These are phyloP conservation scores for Adelosebastes latens DNA, from an alignment of 2,797 vertebrate genomes.

Conservation along the genomic window DNA sequence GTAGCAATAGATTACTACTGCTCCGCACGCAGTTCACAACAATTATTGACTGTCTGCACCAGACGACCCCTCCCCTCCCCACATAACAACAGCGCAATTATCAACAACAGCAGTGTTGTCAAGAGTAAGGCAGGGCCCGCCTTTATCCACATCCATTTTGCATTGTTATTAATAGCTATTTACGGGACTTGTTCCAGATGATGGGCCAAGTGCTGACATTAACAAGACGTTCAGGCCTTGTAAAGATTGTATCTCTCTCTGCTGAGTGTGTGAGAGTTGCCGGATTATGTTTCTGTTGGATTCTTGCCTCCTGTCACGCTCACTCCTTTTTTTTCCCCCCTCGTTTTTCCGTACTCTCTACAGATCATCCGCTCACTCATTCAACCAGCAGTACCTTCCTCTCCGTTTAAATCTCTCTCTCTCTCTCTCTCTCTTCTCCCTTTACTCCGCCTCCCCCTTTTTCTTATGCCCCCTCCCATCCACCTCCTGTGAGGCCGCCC, in stretches of 20 bases:
- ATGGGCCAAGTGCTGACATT: slow-evolving; percentile 77
- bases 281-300: slow-evolving; percentile 77
- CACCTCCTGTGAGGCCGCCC: slow-evolving; percentile 79
- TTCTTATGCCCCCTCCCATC: slow-evolving; percentile 35
- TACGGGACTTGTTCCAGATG: slow-evolving; percentile 73
- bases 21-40: slow-evolving; percentile 24
- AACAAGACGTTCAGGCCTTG: slow-evolving; percentile 76
- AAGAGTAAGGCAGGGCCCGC: slow-evolving; percentile 46
- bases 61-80: slow-evolving; percentile 26
- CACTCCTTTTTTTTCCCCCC: slow-evolving; percentile 11
- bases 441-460: slow-evolving; percentile 30
- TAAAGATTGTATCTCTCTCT: slow-evolving; percentile 76
- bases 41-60: slow-evolving; percentile 61
- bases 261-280: slow-evolving; percentile 66
- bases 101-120: slow-evolving; percentile 65
- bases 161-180: slow-evolving; percentile 77
- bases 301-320: slow-evolving; percentile 61
- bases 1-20: slow-evolving; percentile 30
- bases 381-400: slow-evolving; percentile 63
- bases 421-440: slow-evolving; percentile 20
- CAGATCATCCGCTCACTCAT: slow-evolving; percentile 67
- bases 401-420: slow-evolving; percentile 52
- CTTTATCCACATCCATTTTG: slow-evolving; percentile 61
- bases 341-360: slow-evolving; percentile 40
- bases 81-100: slow-evolving; percentile 65